A percentile compares a stretch with the other conserved stretches of the same genome.
Conservation (phyloP, 2,888 invertebrate genomes). For the Cryptophagus acutangulus region DNA sequence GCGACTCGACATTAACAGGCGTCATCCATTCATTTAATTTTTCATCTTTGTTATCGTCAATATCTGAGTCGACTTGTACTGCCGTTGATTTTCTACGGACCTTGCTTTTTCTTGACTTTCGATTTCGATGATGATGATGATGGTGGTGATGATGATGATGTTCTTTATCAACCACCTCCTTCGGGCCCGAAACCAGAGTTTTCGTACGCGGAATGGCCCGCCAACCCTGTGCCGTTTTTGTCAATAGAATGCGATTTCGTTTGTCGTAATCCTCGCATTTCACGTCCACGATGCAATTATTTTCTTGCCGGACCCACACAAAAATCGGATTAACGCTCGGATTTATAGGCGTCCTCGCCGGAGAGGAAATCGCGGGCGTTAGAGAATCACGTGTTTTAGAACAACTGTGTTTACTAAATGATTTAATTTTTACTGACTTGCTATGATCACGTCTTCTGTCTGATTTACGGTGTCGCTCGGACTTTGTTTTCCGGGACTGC, state of each 20-base stretch:
- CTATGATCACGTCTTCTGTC: slow-evolving; percentile 45
- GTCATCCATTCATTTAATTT: slow-evolving; percentile 37
- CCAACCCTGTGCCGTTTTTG: slow-evolving; percentile 78
- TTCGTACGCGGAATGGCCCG: slow-evolving; percentile 76
- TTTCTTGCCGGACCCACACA: slow-evolving; percentile 77
- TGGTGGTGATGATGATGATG: slow-evolving; percentile 32
- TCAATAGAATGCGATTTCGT: slow-evolving; percentile 75
- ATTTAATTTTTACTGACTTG: too few species aligned
- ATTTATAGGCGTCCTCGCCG: slow-evolving; percentile 49
- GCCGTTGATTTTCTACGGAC: slow-evolving; percentile 42
- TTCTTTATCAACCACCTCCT: slow-evolving; percentile 44
- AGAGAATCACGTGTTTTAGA: slow-evolving; percentile 18
- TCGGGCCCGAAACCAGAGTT: slow-evolving; percentile 50
- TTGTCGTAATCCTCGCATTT: slow-evolving; percentile 85
- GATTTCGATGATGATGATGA: slow-evolving; percentile 32
- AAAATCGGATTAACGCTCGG: slow-evolving; percentile 77
- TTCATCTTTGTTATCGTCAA: slow-evolving; percentile 17
- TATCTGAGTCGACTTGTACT: slow-evolving; percentile 38
- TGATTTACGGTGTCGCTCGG: slow-evolving; percentile 50
- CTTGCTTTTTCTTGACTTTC: slow-evolving; percentile 35
- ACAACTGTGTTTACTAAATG: slow-evolving; percentile 24
- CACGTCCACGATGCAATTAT: slow-evolving; percentile 76
- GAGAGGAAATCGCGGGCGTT: slow-evolving; percentile 32
- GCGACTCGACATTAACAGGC: slow-evolving; percentile 56
- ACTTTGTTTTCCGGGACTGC: slow-evolving; percentile 46